Conservation (phyloP, 2,113 vertebrate genomes). For the Pollimyrus isidori region DNA sequence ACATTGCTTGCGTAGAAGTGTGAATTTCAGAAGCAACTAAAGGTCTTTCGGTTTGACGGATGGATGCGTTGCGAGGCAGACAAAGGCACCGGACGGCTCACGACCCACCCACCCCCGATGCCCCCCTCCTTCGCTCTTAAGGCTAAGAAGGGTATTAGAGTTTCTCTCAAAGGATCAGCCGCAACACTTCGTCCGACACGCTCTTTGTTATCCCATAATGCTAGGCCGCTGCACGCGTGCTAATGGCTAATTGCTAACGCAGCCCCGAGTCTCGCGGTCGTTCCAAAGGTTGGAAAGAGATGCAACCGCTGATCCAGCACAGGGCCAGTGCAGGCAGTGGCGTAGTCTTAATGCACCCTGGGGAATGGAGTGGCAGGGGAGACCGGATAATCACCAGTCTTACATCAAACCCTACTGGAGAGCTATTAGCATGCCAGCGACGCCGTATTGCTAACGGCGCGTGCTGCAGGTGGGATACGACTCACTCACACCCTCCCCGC, state of each 20-base stretch:
- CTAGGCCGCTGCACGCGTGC: neutral
- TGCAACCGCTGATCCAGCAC: neutral
- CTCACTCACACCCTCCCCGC: neutral
- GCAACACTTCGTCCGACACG: neutral
- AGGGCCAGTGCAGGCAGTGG: neutral
- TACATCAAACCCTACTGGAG: conserved; percentile 16
- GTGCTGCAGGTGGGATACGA: neutral
- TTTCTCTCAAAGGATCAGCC: neutral
- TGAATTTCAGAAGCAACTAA: neutral
- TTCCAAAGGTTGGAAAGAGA: neutral
- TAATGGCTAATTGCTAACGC: neutral
- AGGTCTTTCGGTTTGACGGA: neutral
- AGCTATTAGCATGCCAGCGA: conserved; percentile 12
- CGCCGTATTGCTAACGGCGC: neutral
- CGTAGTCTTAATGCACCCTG: neutral
- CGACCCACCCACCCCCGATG: neutral
- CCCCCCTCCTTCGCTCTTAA: neutral
- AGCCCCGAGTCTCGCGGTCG: neutral
- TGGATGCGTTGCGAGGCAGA: neutral
- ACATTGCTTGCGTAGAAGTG: neutral
- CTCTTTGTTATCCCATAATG: neutral
- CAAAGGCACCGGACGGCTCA: neutral
- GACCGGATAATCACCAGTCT: conserved; percentile 11
- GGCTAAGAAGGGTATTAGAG: neutral
- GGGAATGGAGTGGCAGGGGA: neutral